Percentiles rank a stretch among this genome's conserved stretches.
Evolutionary conservation across 1,140 invertebrate species (phyloP).

Genomic region (Aphaenogaster rudis): DNA sequence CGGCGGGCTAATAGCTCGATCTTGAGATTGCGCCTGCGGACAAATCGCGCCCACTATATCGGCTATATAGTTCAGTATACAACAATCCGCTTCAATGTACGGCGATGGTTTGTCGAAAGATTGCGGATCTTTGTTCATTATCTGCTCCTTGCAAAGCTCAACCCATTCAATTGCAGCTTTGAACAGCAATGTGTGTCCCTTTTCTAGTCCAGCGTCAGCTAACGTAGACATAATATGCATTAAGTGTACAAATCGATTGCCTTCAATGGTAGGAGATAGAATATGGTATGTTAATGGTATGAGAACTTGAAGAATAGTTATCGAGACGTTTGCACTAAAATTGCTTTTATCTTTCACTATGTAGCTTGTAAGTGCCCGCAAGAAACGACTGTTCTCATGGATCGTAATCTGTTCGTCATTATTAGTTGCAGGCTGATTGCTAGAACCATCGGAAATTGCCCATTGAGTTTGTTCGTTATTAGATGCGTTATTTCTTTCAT

Average conservation of each 20-base stretch:
- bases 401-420: slow-evolving; percentile 86
- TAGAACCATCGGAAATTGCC: slow-evolving; percentile 78
- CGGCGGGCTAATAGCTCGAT: slow-evolving; percentile 90
- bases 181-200: slow-evolving; percentile 93
- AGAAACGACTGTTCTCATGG: slow-evolving; percentile 91
- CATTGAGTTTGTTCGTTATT: slow-evolving; percentile 80
- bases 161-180: slow-evolving; percentile 94
- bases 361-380: slow-evolving; percentile 91
- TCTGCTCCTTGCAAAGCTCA: slow-evolving; percentile 88
- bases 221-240: slow-evolving; percentile 93
- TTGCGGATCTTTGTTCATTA: slow-evolving; percentile 82
- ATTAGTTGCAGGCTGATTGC: slow-evolving; percentile 76
- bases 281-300: slow-evolving; percentile 92
- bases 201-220: slow-evolving; percentile 92
- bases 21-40: slow-evolving; percentile 84
- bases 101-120: slow-evolving; percentile 83
- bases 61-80: slow-evolving; percentile 92
- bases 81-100: slow-evolving; percentile 92
- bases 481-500: slow-evolving; percentile 73
- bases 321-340: slow-evolving; percentile 90
- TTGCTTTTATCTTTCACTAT: slow-evolving; percentile 91
- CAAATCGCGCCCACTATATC: slow-evolving; percentile 90
- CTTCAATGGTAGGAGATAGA: slow-evolving; percentile 90
- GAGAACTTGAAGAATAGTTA: slow-evolving; percentile 92
- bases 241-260: slow-evolving; percentile 92